Evolutionary conservation across 2,797 vertebrate genomes (phyloP), one percentile per base, ranked within the genome.

Genomic region (Sebastes taczanowskii): DNA sequence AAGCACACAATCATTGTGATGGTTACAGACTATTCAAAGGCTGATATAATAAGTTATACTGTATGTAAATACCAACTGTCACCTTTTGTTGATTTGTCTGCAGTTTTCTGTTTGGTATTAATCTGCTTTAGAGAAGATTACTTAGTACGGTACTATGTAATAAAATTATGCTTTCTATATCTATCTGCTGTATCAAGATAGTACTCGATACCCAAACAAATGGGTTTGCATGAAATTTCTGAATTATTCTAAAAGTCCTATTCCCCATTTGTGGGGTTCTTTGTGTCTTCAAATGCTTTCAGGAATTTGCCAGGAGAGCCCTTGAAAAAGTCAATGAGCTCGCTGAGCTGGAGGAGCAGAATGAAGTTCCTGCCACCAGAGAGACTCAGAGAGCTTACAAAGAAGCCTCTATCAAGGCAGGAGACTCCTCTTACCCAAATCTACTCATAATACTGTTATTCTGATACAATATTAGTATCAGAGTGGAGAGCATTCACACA

Each of bases 261-360:
- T 52, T 23, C 2, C 1, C 7, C 0, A 18, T 71, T 69, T 81
- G 4, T 32, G 0, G 7, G 4, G 6, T n/a, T 71, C 25, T 82
- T 55, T 78, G 11, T 75, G 8, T 88, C 22, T 80, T 71, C 3
- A 46, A 78, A 82, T 84, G 8, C 2, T 81, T 86, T 53, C 89
- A 99, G 98, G 65, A 95, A 83, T 99, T 99, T 96, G 97, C 97
- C 86, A 96, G 96, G 1, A 95, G 97, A 93, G 97, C 96, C 56
- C 95, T 99, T 70, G 89, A 93, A 85, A 98, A 98, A 95, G 96
- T 99, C 78, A 95, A 93, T 18, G 96, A 98, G 70, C 88, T 98
- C 66, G 96, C 94, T 80, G 93, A 96, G 63, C 90, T 98, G 81
- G 96, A 97, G 89, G 91, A 92, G 83, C 92, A 83, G 82, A 93